Evolutionary conservation across 2,888 invertebrate species (phyloP).

Genomic region (Galeruca laticollis): DNA sequence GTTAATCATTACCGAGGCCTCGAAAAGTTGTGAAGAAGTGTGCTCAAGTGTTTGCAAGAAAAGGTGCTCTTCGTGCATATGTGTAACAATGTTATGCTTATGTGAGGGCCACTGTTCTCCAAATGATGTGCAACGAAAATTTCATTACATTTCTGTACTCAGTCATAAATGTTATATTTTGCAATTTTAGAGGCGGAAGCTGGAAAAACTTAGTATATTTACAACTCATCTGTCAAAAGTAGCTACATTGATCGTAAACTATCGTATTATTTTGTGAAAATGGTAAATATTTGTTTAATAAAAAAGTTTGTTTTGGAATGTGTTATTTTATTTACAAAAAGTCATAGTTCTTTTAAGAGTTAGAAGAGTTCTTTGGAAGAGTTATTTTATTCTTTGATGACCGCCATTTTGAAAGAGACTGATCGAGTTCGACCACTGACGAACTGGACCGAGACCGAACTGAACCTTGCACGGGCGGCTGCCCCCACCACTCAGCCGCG

Average conservation of each 20-base stretch:
- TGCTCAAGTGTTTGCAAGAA: slow-evolving; percentile 9
- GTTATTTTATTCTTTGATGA: slow-evolving; percentile 12
- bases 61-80: slow-evolving; percentile 12
- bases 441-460: no score
- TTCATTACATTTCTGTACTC: slow-evolving; percentile 8
- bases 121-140: slow-evolving; percentile 10
- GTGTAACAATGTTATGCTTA: no score
- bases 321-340: slow-evolving; percentile 11
- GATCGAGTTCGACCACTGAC: neutral
- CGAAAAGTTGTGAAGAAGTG: neutral
- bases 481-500: neutral
- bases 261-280: slow-evolving; percentile 23
- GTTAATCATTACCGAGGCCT: slow-evolving; percentile 11
- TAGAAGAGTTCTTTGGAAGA: neutral
- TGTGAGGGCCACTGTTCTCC: slow-evolving; percentile 6
- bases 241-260: slow-evolving; percentile 8
- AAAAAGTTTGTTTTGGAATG: neutral
- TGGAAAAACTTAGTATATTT: slow-evolving; percentile 23
- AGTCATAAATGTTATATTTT: slow-evolving; percentile 19
- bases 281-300: slow-evolving; percentile 1
- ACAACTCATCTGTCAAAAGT: slow-evolving; percentile 19
- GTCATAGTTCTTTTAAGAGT: slow-evolving; percentile 1
- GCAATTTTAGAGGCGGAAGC: slow-evolving; percentile 14
- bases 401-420: slow-evolving; percentile 10
- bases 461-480: neutral